Percentiles rank a stretch among this genome's conserved stretches.
Conservation (phyloP, 2,113 vertebrate species). For the Crotalus horridus region DNA sequence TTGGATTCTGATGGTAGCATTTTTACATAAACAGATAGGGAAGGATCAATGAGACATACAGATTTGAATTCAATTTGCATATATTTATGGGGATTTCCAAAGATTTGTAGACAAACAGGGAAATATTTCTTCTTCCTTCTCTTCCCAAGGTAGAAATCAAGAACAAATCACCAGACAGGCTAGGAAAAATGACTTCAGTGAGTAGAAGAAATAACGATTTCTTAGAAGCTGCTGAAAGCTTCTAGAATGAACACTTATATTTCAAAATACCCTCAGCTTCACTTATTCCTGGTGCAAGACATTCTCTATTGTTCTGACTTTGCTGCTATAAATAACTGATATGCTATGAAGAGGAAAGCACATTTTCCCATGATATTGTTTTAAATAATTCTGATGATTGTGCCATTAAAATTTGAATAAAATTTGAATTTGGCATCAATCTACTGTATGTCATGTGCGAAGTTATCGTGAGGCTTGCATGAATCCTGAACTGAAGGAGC, state of each 20-base stretch:
- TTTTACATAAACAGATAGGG: neutral
- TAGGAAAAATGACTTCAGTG: neutral
- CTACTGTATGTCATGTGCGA: neutral
- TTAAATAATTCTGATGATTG: neutral
- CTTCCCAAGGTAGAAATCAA: neutral
- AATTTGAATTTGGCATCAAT: neutral
- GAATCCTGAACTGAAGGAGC: neutral
- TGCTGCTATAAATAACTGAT: constrained; percentile 1
- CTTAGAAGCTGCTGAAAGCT: neutral
- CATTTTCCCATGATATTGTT: neutral
- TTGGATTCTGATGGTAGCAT: neutral
- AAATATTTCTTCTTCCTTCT: neutral
- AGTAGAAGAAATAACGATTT: neutral
- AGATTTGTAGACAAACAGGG: neutral
- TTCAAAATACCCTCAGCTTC: neutral
- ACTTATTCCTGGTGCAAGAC: neutral
- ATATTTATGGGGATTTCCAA: neutral
- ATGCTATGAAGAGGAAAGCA: neutral
- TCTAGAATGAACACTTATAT: neutral
- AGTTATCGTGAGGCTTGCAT: neutral
- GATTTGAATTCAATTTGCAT: neutral
- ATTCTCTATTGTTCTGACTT: neutral
- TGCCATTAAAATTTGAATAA: neutral
- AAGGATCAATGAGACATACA: neutral
- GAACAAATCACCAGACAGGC: neutral